These are phyloP conservation scores for Hippocampus kuda DNA, from an alignment of 2,797 vertebrate genomes.

Conservation along the genomic window DNA sequence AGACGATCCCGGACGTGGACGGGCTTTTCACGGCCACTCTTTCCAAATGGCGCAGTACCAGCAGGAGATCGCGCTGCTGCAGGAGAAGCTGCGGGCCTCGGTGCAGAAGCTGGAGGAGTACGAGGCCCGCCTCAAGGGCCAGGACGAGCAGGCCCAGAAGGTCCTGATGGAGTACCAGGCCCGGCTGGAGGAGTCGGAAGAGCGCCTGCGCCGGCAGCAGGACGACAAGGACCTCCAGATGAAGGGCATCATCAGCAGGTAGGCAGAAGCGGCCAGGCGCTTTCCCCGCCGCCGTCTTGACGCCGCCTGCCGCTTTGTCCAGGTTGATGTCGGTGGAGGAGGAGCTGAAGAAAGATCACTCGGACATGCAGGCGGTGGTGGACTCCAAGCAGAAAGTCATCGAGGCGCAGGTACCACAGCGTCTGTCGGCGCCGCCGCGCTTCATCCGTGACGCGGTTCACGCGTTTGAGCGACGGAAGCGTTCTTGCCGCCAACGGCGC, in stretches of 20 bases:
- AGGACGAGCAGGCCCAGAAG: conserved; percentile 94
- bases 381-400: conserved; percentile 99
- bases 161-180: conserved; percentile 95
- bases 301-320: conserved; percentile 6
- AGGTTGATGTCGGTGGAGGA: conserved; percentile 98
- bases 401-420: conserved; percentile 80
- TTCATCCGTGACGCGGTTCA: too few relatives aligned
- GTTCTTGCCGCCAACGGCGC: too few relatives aligned
- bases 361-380: conserved; percentile 95
- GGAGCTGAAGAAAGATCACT: conserved; percentile 94
- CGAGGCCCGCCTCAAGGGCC: conserved; percentile 85
- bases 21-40: background rate
- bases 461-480: too few relatives aligned
- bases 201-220: conserved; percentile 85
- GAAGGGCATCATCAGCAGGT: conserved; percentile 99
- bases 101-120: conserved; percentile 96
- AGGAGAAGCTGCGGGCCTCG: conserved; percentile 89
- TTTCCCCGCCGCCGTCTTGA: background rate
- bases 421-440: too few relatives aligned
- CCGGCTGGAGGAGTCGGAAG: conserved; percentile 92
- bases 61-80: conserved; percentile 87
- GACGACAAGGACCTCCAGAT: conserved; percentile 98
- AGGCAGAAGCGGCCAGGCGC: background rate
- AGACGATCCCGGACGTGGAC: too few relatives aligned
- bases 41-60: conserved; percentile 65